Percentiles rank a stretch among this genome's conserved stretches.
phyloP scores from a whole-genome alignment of 2,888 invertebrate genomes.

The Patella pellucida region DNA sequence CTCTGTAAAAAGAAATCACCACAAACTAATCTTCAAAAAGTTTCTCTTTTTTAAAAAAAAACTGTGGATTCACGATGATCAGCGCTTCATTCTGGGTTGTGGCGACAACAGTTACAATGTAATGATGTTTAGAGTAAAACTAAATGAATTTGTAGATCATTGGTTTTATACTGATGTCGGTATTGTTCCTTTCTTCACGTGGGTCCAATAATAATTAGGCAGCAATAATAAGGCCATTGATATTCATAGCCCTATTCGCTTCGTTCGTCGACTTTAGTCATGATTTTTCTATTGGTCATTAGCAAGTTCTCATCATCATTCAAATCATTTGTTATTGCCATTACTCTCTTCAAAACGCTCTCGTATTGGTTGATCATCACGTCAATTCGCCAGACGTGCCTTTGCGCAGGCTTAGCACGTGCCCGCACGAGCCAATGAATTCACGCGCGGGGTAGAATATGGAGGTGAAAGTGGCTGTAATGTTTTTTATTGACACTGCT shows the following conservation, averaged over 20 bases:
- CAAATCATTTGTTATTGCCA: constrained; percentile 7
- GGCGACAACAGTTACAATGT: too few relatives aligned
- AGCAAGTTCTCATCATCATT: neutral
- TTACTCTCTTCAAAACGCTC: neutral
- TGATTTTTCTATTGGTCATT: constrained; percentile 2
- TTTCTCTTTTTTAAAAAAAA: too few relatives aligned
- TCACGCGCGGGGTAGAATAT: constrained; percentile 5
- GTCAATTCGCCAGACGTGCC: constrained; percentile 5
- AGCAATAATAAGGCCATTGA: constrained; percentile 22
- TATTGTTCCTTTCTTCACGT: constrained; percentile 41
- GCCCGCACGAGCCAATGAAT: constrained; percentile 9
- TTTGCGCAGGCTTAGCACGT: neutral
- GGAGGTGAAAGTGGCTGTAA: neutral
- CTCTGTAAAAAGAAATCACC: too few relatives aligned
- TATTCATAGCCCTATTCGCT: constrained; percentile 22
- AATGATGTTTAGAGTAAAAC: too few relatives aligned
- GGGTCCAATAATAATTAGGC: constrained; percentile 27
- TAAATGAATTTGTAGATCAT: too few relatives aligned
- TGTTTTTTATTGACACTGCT: neutral
- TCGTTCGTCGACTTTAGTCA: neutral
- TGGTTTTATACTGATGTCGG: constrained; percentile 1
- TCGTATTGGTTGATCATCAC: constrained; percentile 6
- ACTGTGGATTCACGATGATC: too few relatives aligned
- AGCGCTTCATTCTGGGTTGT: too few relatives aligned
- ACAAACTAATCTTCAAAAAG: too few relatives aligned